Evolutionary conservation across 1,140 invertebrate species (phyloP), one percentile per base, ranked within the genome.

Genomic region (Chrysopa pallens): DNA sequence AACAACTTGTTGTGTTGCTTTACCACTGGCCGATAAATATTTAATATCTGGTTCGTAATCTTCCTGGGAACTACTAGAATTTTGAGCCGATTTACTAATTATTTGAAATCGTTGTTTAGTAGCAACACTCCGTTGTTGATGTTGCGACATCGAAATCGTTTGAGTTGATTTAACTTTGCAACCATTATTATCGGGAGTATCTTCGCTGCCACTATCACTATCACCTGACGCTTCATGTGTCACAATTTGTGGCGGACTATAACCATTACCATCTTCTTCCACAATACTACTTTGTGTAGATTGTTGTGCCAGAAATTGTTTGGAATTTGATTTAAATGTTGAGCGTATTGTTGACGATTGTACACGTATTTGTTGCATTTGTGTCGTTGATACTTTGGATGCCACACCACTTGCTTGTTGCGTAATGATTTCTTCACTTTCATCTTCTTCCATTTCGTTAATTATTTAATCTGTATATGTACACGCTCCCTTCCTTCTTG

Each of bases 31-130:
- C 5, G 17, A 23, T 23, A 23, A 23, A 23, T 23, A 23, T 46
- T 72, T 65, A 6, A 57, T 50, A 31, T 70, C 67, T 0, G 66
- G 63, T 35, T 73, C 75, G 48, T 76, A 76, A 39, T 80, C 76
- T 50, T 80, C 76, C 51, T 78, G 75, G 37, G 74, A 77, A 9
- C 74, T 78, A 48, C 75, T 78, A 1, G 76, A 78, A 14, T 63
- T 67, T 42, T 77, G 72, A 0, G 75, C 73, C 45, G 74, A 77
- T 37, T 72, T 69, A 41, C 65, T 74, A 8, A 69, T 48, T 38
- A 51, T 44, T 29, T 40, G 60, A 44, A 46, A 56, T 52, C 27
- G 46, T 43, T 29, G 36, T 46, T 48, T 40, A 8, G 48, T 47
- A 9, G 58, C 54, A 8, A 52, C 52, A 6, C 45, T 42, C 27